phyloP scores from a whole-genome alignment of 2,113 vertebrate genomes.

The Laticauda laticaudata region DNA sequence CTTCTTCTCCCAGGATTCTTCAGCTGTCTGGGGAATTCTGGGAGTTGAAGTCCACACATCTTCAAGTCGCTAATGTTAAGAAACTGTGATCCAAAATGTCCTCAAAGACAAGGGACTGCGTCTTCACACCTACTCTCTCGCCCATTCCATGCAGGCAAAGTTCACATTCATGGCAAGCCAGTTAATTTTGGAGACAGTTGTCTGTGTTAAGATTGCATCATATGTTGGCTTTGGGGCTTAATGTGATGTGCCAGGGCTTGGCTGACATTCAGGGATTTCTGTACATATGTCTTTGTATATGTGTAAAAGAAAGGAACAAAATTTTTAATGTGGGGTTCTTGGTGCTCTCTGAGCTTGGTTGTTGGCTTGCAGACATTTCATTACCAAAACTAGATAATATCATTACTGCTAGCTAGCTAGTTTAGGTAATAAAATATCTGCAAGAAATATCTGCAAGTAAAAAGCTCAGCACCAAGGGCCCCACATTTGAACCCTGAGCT shows the following conservation, averaged over 20 bases:
- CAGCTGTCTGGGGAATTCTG: neutral
- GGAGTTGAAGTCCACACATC: neutral
- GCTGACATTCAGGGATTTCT: neutral
- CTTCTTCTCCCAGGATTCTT: neutral
- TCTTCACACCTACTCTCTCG: neutral
- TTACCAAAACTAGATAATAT: neutral
- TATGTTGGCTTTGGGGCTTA: neutral
- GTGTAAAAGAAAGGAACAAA: neutral
- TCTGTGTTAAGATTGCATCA: neutral
- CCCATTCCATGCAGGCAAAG: neutral
- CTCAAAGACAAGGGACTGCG: neutral
- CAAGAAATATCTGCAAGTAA: neutral
- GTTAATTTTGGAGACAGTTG: neutral
- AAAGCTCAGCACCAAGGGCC: too few relatives aligned
- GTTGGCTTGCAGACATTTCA: neutral
- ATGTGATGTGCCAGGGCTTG: neutral
- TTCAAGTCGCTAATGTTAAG: neutral
- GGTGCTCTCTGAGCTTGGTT: too few relatives aligned
- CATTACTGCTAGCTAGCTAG: neutral
- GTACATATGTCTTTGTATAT: neutral
- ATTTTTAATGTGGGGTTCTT: neutral
- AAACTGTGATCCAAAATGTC: neutral
- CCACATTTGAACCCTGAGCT: neutral
- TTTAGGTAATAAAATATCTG: neutral
- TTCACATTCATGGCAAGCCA: neutral